Evolutionary conservation across 2,888 invertebrate genomes (phyloP), one percentile per base, ranked within the genome.

Genomic region (Apamea monoglypha): DNA sequence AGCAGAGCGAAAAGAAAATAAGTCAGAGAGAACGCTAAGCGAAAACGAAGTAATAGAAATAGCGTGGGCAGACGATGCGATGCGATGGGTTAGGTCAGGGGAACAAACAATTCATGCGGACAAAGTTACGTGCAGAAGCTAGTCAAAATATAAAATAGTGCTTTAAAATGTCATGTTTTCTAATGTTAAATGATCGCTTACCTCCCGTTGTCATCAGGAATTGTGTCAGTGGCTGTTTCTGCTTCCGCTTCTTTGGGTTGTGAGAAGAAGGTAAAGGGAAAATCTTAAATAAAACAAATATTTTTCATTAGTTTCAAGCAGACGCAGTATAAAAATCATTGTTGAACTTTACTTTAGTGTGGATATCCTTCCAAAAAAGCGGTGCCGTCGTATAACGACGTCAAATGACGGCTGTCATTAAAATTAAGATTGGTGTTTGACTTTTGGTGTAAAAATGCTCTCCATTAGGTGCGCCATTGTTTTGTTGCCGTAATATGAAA

Each of bases 131-230:
- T 2, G 2, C 50, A 18, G 50, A 50, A 50, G 21, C 18, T 50
- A 18, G 21, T 18, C 7, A 36, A 36, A 6, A 25, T 14, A 66
- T 36, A 14, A 63, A 64, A 10, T 66, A 18, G 4, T 29, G 1
- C 6, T 50, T 44, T 29, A n/a, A 3, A 36, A 47, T 47, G 12
- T 47, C 14, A 47, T 47, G 47, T 40, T 44, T 32, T 32, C 21
- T 2, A 50, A 50, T 25, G n/a, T 69, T 40, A 36, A 64, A 12
- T 21, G 29, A 25, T 8, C 12, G 29, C 76, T 59, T 59, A 82
- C 82, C 80, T 74, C 53, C 53, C 53, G 8, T 14, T 67, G 40
- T 84, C 84, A 25, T 86, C 77, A 18, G 71, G 63, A 29, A 12
- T 1, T 1, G 18, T 0, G 4, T 85, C 86, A 0, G 84, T 84